These are phyloP conservation scores for Zosterops pallidus DNA, from an alignment of 2,113 vertebrate genomes.

Conservation along the genomic window DNA sequence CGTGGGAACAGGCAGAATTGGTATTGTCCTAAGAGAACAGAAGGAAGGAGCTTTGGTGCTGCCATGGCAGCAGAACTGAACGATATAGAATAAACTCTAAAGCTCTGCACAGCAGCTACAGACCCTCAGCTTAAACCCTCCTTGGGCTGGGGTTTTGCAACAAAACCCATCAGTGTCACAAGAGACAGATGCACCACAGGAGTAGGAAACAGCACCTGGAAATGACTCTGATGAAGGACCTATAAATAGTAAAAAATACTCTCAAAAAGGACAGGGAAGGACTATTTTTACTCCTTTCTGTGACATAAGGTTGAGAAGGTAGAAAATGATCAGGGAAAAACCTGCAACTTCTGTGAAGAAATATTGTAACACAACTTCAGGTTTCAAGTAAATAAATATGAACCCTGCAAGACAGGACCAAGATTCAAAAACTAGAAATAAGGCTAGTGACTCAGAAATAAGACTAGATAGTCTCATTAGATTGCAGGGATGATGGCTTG, in stretches of 20 bases:
- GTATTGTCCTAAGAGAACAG: background rate
- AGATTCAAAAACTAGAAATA: background rate
- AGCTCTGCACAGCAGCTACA: background rate
- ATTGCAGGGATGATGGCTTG: background rate
- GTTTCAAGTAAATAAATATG: background rate
- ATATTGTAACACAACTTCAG: background rate
- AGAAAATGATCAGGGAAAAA: background rate
- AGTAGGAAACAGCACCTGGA: background rate
- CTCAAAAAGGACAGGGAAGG: background rate
- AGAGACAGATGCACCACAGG: background rate
- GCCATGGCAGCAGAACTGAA: background rate
- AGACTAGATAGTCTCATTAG: background rate
- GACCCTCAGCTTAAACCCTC: background rate
- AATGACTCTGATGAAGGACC: background rate
- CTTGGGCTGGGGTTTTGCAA: background rate
- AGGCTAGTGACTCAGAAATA: background rate
- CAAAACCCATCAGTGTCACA: background rate
- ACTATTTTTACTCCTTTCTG: background rate
- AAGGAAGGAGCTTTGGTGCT: background rate
- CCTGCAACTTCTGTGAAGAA: background rate
- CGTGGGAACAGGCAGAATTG: background rate
- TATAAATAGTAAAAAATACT: background rate
- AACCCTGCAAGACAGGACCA: background rate
- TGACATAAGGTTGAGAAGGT: background rate
- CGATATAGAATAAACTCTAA: fast-evolving